phyloP scores from a whole-genome alignment of 2,113 vertebrate genomes.

The Mionectes macconnelli region DNA sequence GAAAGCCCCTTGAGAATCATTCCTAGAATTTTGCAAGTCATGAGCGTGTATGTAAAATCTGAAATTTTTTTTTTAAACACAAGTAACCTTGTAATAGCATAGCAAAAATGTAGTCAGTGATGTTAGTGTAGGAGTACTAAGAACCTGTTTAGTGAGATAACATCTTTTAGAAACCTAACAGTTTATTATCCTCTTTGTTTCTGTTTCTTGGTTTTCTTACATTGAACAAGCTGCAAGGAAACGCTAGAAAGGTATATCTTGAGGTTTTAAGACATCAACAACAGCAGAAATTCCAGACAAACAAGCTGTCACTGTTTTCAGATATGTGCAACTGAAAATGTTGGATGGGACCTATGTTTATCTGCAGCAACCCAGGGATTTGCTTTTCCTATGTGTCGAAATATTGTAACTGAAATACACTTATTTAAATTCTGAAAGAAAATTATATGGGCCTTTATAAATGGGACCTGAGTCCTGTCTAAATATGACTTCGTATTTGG shows the following conservation, averaged over 20 bases:
- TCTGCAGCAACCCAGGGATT: conserved; percentile 8
- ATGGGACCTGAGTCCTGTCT: neutral
- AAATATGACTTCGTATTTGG: neutral
- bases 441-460: neutral
- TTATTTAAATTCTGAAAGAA: neutral
- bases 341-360: conserved; percentile 14
- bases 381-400: neutral
- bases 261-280: neutral
- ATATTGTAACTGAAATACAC: neutral
- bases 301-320: conserved; percentile 37
- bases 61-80: neutral
- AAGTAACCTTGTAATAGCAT: conserved; percentile 9
- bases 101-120: neutral
- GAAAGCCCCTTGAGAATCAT: conserved; percentile 61
- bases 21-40: conserved; percentile 68
- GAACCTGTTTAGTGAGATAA: neutral
- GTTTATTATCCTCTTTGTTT: conserved; percentile 13
- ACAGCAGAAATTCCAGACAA: conserved; percentile 22
- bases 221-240: neutral
- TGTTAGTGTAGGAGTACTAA: neutral
- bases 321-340: neutral
- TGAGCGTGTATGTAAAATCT: conserved; percentile 56
- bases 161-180: conserved; percentile 9
- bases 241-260: conserved; percentile 4
- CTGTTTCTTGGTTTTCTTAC: neutral